Base-by-base conservation (phyloP, 2,888 invertebrate genomes). In the Glaucopsyche alexis region DNA sequence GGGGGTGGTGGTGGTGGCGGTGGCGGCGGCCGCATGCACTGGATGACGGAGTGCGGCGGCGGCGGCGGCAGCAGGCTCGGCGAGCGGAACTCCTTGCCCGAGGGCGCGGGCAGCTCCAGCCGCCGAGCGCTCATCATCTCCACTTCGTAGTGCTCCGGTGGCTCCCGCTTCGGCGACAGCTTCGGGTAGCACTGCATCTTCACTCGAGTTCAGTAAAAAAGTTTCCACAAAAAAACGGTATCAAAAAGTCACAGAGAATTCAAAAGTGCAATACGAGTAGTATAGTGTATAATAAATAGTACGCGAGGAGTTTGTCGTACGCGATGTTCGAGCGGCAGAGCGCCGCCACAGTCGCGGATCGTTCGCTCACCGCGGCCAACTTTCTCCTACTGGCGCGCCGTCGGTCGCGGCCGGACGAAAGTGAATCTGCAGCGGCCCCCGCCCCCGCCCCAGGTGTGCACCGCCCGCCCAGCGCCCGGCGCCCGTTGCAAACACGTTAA, bases 301-400 rank as follows among this genome's bases (percentile, higher is more conserved):
- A 74, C 67, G 29, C 73, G 49, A 29, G 74, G 67, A 74, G 76
- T 87, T 86, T 86, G 85, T 83, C 83, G 84, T 84, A 76, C 73
- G 82, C 86, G 87, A 69, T 86, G 87, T 84, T 67, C 70, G 80
- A 87, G 87, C 80, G 89, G 84, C 88, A 85, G 87, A 87, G 81
- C 81, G 80, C 87, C 87, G 88, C 90, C 86, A 84, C 83, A 85
- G 84, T 83, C 87, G 90, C 91, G 91, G 86, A 86, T 90, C 90
- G 93, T 93, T 91, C 92, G 91, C 89, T 89, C 93, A 86, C 85
- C 87, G 88, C 93, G 92, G 85, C 88, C 87, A 90, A 93, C 93
- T 93, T 93, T 93, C 93, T 93, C 93, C 91, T 87, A 93, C 93
- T 93, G 93, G 90, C 91, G 87, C 87, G 87, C 87, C 88, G 86